Percentiles rank a stretch among this genome's conserved stretches.
These are phyloP conservation scores for Brachirus orientalis DNA, from an alignment of 2,113 vertebrate species.

Conservation along the genomic window DNA sequence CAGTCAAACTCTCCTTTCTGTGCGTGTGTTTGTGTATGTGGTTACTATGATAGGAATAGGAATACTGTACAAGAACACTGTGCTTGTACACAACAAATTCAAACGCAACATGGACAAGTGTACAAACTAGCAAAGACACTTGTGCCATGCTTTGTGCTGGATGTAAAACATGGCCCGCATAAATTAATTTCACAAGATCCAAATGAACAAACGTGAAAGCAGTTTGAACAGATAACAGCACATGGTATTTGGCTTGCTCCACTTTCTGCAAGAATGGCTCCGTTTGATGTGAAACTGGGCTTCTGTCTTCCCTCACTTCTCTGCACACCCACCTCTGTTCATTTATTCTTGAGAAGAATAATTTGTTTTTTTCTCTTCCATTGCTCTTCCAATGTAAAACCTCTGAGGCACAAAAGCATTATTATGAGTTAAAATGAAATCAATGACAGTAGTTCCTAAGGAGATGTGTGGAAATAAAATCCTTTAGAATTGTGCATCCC, in stretches of 20 bases:
- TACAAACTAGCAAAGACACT: no score
- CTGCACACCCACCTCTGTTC: conserved; percentile 16
- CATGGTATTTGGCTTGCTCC: conserved; percentile 33
- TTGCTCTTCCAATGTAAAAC: conserved; percentile 10
- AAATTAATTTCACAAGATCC: no score
- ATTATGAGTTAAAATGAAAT: conserved; percentile 51
- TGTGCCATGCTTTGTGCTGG: no score
- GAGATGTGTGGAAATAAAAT: conserved; percentile 58
- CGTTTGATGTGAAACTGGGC: conserved; percentile 32
- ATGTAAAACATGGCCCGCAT: no score
- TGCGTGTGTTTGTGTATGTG: not conserved
- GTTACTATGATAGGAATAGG: not conserved
- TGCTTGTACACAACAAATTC: no score
- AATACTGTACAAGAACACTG: no score
- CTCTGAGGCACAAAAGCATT: conserved; percentile 40
- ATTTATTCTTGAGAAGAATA: conserved; percentile 7
- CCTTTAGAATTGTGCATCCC: conserved; percentile 57
- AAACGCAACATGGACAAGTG: no score
- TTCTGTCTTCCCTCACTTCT: conserved; percentile 7
- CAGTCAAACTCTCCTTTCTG: not conserved
- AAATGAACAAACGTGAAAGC: no score
- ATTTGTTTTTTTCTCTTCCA: conserved; percentile 2
- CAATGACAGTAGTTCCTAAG: conserved; percentile 54
- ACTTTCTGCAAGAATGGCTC: conserved; percentile 51
- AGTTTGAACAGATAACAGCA: not conserved